These are phyloP conservation scores for Anticlea derivata DNA, from an alignment of 2,888 invertebrate genomes.

Conservation along the genomic window DNA sequence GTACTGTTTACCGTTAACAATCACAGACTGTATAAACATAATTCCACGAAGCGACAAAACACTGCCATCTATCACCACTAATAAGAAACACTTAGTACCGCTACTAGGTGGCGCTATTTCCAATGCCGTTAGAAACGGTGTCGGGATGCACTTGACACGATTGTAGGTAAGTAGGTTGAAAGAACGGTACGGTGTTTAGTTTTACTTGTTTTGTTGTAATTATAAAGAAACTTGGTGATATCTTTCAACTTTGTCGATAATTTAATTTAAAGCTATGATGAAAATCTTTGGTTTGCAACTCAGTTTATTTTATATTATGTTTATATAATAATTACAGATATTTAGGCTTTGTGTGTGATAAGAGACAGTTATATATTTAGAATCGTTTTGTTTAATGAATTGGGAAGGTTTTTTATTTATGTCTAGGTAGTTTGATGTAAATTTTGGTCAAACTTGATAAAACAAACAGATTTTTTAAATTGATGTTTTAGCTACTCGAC, in stretches of 20 bases:
- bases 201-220: neutral
- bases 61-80: conserved; percentile 58
- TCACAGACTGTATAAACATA: conserved; percentile 13
- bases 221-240: too few relatives aligned
- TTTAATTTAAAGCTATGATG: too few relatives aligned
- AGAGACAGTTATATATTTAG: too few relatives aligned
- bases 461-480: too few relatives aligned
- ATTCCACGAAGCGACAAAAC: conserved; percentile 38
- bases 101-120: conserved; percentile 74
- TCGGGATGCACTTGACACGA: conserved; percentile 28
- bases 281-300: too few relatives aligned
- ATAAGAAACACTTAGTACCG: conserved; percentile 66
- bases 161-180: conserved; percentile 20
- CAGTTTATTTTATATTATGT: too few relatives aligned
- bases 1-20: conserved; percentile 16
- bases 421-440: too few relatives aligned
- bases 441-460: too few relatives aligned
- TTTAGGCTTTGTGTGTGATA: too few relatives aligned
- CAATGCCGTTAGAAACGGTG: conserved; percentile 34
- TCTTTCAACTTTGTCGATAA: too few relatives aligned
- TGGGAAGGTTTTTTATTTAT: too few relatives aligned
- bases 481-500: conserved; percentile 25
- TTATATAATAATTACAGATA: neutral
- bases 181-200: conserved; percentile 11
- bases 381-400: too few relatives aligned